These are phyloP conservation scores for Cyprinodon tularosa DNA, from an alignment of 2,113 vertebrate genomes.

Conservation along the genomic window DNA sequence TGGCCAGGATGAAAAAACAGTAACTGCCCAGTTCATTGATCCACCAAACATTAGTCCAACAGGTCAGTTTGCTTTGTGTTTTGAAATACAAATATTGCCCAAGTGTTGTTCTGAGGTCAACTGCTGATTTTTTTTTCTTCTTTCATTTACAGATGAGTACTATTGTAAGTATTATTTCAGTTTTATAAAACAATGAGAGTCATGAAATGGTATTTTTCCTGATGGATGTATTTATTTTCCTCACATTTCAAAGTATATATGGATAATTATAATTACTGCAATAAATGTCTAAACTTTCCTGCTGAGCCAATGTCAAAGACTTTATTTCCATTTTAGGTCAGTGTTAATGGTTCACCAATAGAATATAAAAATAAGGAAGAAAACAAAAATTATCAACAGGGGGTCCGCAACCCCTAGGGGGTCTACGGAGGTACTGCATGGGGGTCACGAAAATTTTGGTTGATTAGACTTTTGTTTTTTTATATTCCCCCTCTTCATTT, in stretches of 20 bases:
- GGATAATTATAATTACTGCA: neutral
- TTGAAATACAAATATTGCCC: neutral
- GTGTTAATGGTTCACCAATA: neutral
- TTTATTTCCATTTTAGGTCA: neutral
- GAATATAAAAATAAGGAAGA: too few species aligned
- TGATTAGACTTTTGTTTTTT: too few species aligned
- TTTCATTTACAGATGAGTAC: slow-evolving; percentile 48
- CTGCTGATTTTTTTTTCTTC: slow-evolving; percentile 19
- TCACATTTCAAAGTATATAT: too few species aligned
- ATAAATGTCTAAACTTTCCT: neutral
- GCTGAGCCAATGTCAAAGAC: neutral
- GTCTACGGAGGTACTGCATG: too few species aligned
- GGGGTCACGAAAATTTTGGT: too few species aligned
- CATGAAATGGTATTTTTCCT: neutral
- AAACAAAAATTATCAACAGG: too few species aligned
- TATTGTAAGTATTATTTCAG: slow-evolving; percentile 67
- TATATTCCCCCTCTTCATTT: too few species aligned
- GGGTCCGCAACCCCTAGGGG: too few species aligned
- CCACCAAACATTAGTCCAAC: slow-evolving; percentile 83
- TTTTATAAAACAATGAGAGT: neutral
- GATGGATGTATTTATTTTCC: neutral
- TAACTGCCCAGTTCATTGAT: slow-evolving; percentile 91
- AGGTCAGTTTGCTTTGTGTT: slow-evolving; percentile 29
- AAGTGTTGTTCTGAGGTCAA: neutral
- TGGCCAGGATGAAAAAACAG: slow-evolving; percentile 86